Conservation (phyloP, 2,113 vertebrate species). For the Chrysemys picta region DNA sequence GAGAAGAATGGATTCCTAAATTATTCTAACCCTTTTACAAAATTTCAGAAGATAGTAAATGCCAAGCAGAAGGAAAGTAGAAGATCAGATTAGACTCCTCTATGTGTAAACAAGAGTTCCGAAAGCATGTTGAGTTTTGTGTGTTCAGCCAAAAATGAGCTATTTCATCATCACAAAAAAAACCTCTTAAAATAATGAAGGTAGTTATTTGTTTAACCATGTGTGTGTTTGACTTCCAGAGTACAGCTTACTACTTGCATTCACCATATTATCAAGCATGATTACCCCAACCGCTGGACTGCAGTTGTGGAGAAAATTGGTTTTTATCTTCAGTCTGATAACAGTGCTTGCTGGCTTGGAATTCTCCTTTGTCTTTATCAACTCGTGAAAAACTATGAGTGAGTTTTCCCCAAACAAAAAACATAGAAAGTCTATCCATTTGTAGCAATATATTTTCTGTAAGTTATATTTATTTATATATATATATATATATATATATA, state of each 20-base stretch:
- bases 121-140: background rate
- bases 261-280: constrained; percentile 98
- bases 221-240: constrained; percentile 79
- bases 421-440: background rate
- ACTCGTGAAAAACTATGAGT: constrained; percentile 99
- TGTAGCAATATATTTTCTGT: background rate
- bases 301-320: constrained; percentile 98
- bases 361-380: constrained; percentile 99
- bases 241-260: constrained; percentile 99
- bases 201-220: background rate
- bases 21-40: background rate
- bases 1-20: background rate
- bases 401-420: constrained; percentile 70
- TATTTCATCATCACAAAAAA: background rate
- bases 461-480: no score
- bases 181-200: background rate
- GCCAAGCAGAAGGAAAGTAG: background rate
- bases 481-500: no score
- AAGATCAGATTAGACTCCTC: background rate
- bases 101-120: background rate
- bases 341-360: constrained; percentile 94
- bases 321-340: constrained; percentile 97
- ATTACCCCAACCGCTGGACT: constrained; percentile 97
- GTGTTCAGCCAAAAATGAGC: background rate
- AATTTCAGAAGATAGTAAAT: background rate